These are phyloP conservation scores for Percopsis omiscomaycus DNA, from an alignment of 2,797 vertebrate species.

Conservation along the genomic window DNA sequence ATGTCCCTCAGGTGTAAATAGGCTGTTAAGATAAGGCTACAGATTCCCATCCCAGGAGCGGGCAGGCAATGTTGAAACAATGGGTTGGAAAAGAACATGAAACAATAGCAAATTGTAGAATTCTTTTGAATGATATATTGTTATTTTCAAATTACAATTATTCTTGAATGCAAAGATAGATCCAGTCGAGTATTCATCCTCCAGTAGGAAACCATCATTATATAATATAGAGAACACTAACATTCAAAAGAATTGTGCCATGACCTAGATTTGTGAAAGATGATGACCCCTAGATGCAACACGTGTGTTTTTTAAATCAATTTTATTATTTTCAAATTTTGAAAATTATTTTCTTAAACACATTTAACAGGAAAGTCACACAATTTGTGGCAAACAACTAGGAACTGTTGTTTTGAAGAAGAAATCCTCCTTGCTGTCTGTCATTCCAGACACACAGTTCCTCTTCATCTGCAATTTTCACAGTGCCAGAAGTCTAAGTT, in stretches of 20 bases:
- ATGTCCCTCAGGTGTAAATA: constrained; percentile 30
- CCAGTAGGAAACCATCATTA: too few species aligned
- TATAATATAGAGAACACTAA: too few species aligned
- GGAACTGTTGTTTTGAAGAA: constrained; percentile 3
- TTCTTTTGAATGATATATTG: neutral
- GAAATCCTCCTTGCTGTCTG: neutral
- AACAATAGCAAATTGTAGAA: neutral
- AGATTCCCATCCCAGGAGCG: constrained; percentile 25
- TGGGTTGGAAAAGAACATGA: too few species aligned
- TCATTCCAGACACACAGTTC: constrained; percentile 10
- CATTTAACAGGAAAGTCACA: neutral
- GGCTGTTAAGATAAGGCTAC: constrained; percentile 15
- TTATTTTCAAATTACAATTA: too few species aligned
- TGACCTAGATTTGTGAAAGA: constrained; percentile 43
- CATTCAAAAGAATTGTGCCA: too few species aligned
- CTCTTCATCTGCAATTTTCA: neutral
- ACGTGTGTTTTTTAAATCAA: neutral
- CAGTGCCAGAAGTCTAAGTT: constrained; percentile 23
- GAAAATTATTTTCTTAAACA: too few species aligned
- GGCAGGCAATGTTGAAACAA: neutral
- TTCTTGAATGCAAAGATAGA: too few species aligned
- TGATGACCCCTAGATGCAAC: constrained; percentile 2
- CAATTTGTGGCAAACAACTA: neutral
- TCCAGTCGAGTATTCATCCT: too few species aligned
- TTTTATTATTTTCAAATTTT: too few species aligned